Percentiles rank a stretch among this genome's conserved stretches.
Evolutionary conservation across 2,797 vertebrate genomes (phyloP).

Genomic region (Threskiornis aethiopicus): DNA sequence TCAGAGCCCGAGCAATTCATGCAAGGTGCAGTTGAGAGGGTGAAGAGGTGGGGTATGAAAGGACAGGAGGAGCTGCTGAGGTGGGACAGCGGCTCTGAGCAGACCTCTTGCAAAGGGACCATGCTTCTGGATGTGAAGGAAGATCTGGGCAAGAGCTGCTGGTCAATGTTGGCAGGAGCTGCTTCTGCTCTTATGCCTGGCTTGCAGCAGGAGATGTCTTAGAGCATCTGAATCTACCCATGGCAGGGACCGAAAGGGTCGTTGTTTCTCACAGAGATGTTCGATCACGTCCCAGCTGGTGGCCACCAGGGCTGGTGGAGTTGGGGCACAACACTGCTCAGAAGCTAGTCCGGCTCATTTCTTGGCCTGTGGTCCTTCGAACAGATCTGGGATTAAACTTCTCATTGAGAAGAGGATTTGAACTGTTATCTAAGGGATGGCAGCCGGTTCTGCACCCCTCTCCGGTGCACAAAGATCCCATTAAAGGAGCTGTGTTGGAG

Average conservation of each 20-base stretch:
- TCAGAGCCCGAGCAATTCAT: neutral
- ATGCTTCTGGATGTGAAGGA: neutral
- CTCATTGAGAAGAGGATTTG: neutral
- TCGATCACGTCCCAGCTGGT: neutral
- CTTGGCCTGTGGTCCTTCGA: neutral
- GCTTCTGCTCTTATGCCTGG: neutral
- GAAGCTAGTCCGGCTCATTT: neutral
- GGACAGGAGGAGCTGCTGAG: neutral
- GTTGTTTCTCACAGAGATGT: neutral
- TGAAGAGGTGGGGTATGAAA: neutral
- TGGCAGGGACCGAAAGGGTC: neutral
- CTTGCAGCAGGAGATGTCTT: neutral
- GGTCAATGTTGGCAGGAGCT: neutral
- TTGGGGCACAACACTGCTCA: neutral
- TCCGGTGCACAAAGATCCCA: neutral
- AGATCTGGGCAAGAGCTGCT: neutral
- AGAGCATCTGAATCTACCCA: neutral
- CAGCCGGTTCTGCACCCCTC: neutral
- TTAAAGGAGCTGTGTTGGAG: neutral
- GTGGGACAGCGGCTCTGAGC: neutral
- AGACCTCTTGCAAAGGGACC: neutral
- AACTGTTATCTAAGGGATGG: neutral
- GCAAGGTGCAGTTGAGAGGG: neutral
- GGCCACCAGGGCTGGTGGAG: neutral
- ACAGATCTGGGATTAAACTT: neutral